These are phyloP conservation scores for Gnatocerus cornutus DNA, from an alignment of 2,888 invertebrate genomes.

Conservation along the genomic window DNA sequence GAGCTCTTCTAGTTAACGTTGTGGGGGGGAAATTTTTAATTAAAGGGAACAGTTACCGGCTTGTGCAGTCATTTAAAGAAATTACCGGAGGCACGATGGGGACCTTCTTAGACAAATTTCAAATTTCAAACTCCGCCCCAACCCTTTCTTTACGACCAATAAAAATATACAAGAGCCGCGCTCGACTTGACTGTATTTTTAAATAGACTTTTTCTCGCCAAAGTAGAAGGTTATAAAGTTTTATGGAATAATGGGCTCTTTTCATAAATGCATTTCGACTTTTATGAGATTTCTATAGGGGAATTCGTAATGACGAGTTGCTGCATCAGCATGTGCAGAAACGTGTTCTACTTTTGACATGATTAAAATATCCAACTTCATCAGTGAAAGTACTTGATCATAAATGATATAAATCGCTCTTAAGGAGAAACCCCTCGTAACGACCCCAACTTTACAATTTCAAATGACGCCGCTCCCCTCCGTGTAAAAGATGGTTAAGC, in stretches of 20 bases:
- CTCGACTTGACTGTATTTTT: slow-evolving; percentile 49
- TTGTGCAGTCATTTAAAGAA: slow-evolving; percentile 43
- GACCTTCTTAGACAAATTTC: slow-evolving; percentile 41
- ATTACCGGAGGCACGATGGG: slow-evolving; percentile 34
- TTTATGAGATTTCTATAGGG: slow-evolving; percentile 45
- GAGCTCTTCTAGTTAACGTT: slow-evolving; percentile 34
- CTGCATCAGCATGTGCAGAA: slow-evolving; percentile 1
- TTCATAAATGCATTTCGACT: slow-evolving; percentile 44
- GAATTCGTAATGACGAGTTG: slow-evolving; percentile 28
- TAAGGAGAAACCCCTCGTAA: slow-evolving; percentile 13
- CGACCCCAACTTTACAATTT: slow-evolving; percentile 22
- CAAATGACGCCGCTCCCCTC: slow-evolving; percentile 15
- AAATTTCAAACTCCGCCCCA: slow-evolving; percentile 53
- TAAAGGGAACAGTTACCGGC: slow-evolving; percentile 47
- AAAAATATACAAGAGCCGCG: slow-evolving; percentile 46
- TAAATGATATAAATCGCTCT: slow-evolving; percentile 23
- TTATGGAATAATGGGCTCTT: slow-evolving; percentile 52
- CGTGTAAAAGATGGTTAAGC: slow-evolving; percentile 12
- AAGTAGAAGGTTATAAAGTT: slow-evolving; percentile 49
- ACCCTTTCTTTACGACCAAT: slow-evolving; percentile 56
- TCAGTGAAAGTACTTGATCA: slow-evolving; percentile 8
- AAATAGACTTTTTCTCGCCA: slow-evolving; percentile 49
- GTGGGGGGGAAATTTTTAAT: slow-evolving; percentile 55
- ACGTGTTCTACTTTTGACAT: slow-evolving; percentile 14
- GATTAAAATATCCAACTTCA: slow-evolving; percentile 21